These are phyloP conservation scores for Centropyge bicolor DNA, from an alignment of 2,797 vertebrate genomes.

Conservation along the genomic window DNA sequence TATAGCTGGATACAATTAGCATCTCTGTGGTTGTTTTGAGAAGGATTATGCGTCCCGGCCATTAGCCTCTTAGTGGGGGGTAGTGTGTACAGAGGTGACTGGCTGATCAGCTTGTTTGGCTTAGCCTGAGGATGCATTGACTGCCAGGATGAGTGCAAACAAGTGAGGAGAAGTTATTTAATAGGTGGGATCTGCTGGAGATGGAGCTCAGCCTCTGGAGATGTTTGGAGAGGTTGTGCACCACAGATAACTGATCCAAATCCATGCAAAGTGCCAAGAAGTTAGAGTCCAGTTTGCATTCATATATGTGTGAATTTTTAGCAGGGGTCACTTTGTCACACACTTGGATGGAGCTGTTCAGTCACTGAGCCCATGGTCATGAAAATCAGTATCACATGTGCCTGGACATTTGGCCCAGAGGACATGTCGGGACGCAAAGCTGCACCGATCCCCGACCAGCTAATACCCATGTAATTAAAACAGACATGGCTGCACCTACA, in stretches of 20 bases:
- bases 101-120: constrained; percentile 87
- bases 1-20: constrained; percentile 88
- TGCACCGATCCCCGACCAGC: constrained; percentile 42
- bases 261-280: rapidly evolving
- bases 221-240: background rate
- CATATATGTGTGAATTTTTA: background rate
- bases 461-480: constrained; percentile 81
- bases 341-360: background rate
- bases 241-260: background rate
- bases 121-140: constrained; percentile 82
- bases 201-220: constrained; percentile 30
- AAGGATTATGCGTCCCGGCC: constrained; percentile 84
- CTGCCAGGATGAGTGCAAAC: constrained; percentile 74
- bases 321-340: background rate
- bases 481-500: constrained; percentile 54
- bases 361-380: background rate
- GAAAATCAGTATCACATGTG: constrained; percentile 42
- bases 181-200: constrained; percentile 64
- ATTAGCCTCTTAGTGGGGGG: constrained; percentile 87
- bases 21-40: constrained; percentile 87
- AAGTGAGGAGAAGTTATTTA: constrained; percentile 69
- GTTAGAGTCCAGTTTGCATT: rapidly evolving
- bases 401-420: constrained; percentile 48
- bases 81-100: constrained; percentile 81
- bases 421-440: constrained; percentile 57